Conservation (phyloP, 2,113 vertebrate species). For the Podilymbus podiceps region DNA sequence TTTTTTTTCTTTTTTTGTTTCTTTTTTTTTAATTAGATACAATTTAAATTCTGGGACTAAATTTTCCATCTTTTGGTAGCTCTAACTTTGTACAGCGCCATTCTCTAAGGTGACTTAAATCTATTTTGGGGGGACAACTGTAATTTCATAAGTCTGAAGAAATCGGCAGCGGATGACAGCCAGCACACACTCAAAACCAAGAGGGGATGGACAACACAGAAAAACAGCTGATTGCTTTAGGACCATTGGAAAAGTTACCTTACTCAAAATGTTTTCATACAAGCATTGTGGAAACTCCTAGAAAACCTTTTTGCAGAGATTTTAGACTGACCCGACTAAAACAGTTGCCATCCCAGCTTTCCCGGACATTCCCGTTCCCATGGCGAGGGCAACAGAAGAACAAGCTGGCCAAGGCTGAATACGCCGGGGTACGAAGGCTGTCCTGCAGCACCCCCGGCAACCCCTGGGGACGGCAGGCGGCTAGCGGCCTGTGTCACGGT, state of each 20-base stretch:
- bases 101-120: background rate
- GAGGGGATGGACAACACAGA: background rate
- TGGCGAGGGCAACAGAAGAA: background rate
- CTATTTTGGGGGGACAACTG: background rate
- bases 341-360: background rate
- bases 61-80: background rate
- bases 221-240: background rate
- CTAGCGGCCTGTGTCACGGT: background rate
- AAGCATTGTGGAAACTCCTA: background rate
- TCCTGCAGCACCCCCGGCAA: background rate
- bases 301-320: background rate
- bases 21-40: background rate
- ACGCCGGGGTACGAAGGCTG: rapidly evolving
- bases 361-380: background rate
- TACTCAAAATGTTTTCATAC: background rate
- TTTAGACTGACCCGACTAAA: background rate
- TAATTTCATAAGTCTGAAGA: background rate
- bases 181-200: background rate
- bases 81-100: background rate
- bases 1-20: background rate
- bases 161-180: background rate
- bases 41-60: background rate
- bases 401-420: background rate
- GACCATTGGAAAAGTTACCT: background rate
- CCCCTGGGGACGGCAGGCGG: background rate